These are phyloP conservation scores for Ascidia mentula DNA, from an alignment of 23 tunicate genomes.

Conservation along the genomic window DNA sequence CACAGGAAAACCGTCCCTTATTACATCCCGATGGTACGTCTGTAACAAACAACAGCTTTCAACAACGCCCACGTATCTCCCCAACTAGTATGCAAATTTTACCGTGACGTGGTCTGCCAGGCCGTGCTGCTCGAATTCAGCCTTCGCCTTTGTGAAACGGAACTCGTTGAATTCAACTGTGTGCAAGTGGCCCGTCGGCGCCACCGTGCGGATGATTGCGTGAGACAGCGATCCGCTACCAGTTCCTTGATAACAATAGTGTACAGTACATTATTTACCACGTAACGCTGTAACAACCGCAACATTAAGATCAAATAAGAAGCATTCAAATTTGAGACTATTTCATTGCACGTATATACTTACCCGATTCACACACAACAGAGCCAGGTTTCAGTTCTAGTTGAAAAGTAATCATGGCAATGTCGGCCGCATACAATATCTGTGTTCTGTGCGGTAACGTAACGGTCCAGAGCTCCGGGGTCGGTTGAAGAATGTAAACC, in stretches of 20 bases:
- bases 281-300: too few relatives aligned
- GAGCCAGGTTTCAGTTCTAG: constrained; percentile 83
- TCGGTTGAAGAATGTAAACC: constrained; percentile 89
- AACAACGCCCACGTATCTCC: too few relatives aligned
- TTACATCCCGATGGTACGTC: constrained; percentile 87
- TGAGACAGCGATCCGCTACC: constrained; percentile 99
- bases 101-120: constrained; percentile 64
- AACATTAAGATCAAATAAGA: too few relatives aligned
- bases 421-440: constrained; percentile 89
- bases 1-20: constrained; percentile 80
- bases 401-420: constrained; percentile 73
- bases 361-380: constrained; percentile 96
- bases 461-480: constrained; percentile 98
- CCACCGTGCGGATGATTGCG: constrained; percentile 76
- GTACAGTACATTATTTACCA: too few relatives aligned
- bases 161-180: constrained; percentile 89
- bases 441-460: constrained; percentile 92
- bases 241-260: constrained; percentile 86
- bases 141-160: constrained; percentile 56
- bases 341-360: too few relatives aligned
- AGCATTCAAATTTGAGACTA: too few relatives aligned
- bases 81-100: too few relatives aligned
- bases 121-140: constrained; percentile 80
- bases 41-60: too few relatives aligned
- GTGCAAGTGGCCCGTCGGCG: constrained; percentile 83